A percentile compares a stretch with the other conserved stretches of the same genome.
Evolutionary conservation across 1,140 invertebrate species (phyloP).

Genomic region (Aradophagus sp.): DNA sequence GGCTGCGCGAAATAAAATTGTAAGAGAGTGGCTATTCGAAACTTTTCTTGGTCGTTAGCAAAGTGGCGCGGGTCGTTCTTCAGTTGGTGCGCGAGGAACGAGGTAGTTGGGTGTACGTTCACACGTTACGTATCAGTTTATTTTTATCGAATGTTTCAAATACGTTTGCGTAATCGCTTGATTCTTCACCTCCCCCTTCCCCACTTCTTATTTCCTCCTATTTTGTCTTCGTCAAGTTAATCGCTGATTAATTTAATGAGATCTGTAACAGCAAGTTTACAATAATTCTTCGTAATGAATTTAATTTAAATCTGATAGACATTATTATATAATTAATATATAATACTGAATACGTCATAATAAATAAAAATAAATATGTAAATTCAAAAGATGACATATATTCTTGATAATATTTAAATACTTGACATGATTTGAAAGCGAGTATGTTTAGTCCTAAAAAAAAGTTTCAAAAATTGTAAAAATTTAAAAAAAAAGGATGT

Average conservation of each 20-base stretch:
- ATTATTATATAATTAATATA: no score
- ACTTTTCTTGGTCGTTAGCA: conserved; percentile 38
- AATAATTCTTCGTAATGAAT: conserved; percentile 5
- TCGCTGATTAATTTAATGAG: conserved; percentile 11
- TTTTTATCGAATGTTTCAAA: conserved; percentile 30
- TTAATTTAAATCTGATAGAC: no score
- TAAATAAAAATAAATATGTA: no score
- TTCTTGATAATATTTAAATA: no score
- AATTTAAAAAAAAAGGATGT: no score
- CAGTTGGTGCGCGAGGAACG: background rate
- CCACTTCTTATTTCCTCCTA: no score
- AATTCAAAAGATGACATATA: no score
- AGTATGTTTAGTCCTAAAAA: no score
- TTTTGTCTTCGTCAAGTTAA: conserved; percentile 8
- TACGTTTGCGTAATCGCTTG: conserved; percentile 15
- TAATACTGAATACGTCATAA: no score
- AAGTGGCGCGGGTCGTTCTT: conserved; percentile 16
- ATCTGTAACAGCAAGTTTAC: conserved; percentile 9
- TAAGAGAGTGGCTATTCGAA: conserved; percentile 30
- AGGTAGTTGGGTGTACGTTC: conserved; percentile 15
- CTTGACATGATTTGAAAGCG: no score
- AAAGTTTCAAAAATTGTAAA: no score
- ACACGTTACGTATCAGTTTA: conserved; percentile 28
- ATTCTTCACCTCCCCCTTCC: conserved; percentile 1
- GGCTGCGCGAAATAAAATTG: conserved; percentile 30